phyloP scores from a whole-genome alignment of 2,888 invertebrate species.

The Agrotis segetum region DNA sequence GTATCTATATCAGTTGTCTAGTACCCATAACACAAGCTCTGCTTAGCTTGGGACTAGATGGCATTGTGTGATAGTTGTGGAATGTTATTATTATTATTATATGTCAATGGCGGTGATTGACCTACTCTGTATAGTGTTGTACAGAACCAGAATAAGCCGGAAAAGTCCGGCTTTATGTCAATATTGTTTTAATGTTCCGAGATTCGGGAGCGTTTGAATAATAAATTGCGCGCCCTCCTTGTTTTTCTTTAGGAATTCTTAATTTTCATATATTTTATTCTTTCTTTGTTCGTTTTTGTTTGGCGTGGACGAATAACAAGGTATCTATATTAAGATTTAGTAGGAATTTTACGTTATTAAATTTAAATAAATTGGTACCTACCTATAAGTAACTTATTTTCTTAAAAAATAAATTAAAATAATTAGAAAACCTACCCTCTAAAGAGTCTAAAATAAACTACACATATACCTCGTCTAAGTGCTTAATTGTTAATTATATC shows the following conservation, averaged over 20 bases:
- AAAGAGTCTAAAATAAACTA: no score
- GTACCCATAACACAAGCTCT: no score
- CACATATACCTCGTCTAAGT: no score
- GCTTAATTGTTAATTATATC: no score
- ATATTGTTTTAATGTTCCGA: constrained; percentile 64
- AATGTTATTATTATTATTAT: no score
- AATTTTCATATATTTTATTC: constrained; percentile 29
- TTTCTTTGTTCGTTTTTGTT: constrained; percentile 23
- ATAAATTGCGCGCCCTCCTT: constrained; percentile 51
- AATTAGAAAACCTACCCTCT: no score
- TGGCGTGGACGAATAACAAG: constrained; percentile 16
- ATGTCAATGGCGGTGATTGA: not conserved
- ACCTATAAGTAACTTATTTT: no score
- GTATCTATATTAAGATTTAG: not conserved
- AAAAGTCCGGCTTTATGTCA: constrained; percentile 50
- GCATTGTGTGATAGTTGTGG: no score
- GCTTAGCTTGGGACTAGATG: no score
- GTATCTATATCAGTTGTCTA: no score
- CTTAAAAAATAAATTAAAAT: no score
- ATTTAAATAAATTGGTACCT: no score
- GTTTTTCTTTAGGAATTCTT: constrained; percentile 33
- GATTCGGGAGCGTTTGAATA: constrained; percentile 58
- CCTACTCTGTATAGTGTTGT: constrained; percentile 2
- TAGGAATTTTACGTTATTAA: not conserved
- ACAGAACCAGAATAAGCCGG: constrained; percentile 25